Percentiles rank a stretch among this genome's conserved stretches.
phyloP scores from a whole-genome alignment of 2,888 invertebrate genomes.

The Troides oblongomaculatus region DNA sequence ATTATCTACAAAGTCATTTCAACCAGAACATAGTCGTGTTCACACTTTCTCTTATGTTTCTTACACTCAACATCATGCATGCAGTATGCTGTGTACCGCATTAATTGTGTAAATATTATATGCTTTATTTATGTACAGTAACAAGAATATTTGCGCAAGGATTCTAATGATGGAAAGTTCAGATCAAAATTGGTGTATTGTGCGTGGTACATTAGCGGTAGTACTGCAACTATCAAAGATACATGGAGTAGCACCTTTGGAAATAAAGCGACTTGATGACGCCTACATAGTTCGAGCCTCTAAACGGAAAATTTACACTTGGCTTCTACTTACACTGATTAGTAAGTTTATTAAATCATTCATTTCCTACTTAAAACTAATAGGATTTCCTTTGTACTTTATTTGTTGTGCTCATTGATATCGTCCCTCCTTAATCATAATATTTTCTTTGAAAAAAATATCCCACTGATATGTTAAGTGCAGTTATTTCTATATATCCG shows the following conservation, averaged over 20 bases:
- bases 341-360: too few relatives aligned
- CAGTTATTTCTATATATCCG: too few relatives aligned
- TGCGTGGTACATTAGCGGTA: background rate
- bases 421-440: too few relatives aligned
- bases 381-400: too few relatives aligned
- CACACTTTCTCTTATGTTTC: background rate
- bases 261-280: background rate
- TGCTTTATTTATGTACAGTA: too few relatives aligned
- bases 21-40: background rate
- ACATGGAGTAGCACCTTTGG: background rate
- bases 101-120: too few relatives aligned
- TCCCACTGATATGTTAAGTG: too few relatives aligned
- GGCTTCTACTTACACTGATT: too few relatives aligned
- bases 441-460: too few relatives aligned
- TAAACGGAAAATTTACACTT: background rate
- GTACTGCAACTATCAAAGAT: conserved; percentile 7
- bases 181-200: background rate
- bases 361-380: too few relatives aligned
- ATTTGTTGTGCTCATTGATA: too few relatives aligned
- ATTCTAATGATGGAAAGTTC: background rate
- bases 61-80: background rate
- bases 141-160: background rate
- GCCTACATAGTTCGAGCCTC: conserved; percentile 8
- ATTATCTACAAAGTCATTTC: background rate
- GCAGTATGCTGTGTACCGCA: too few relatives aligned